Percentiles rank a stretch among this genome's conserved stretches.
phyloP scores from a whole-genome alignment of 2,113 vertebrate species.

The Gnathonemus echidnorhynchus region DNA sequence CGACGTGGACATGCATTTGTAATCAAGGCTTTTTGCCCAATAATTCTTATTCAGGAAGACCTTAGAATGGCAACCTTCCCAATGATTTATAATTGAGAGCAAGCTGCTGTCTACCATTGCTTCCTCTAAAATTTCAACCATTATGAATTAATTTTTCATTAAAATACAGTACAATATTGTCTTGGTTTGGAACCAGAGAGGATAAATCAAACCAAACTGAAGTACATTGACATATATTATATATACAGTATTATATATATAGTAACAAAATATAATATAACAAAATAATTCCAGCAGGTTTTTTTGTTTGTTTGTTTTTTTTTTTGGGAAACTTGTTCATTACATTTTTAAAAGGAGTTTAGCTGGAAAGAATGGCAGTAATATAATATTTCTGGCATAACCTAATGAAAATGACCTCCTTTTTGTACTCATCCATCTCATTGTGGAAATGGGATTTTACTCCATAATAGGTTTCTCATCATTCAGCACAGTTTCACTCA shows the following conservation, averaged over 20 bases:
- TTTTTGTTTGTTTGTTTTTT: background rate
- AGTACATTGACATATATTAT: background rate
- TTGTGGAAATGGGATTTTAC: background rate
- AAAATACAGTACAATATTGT: background rate
- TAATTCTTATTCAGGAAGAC: background rate
- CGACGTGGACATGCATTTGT: background rate
- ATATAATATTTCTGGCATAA: background rate
- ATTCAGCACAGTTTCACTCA: background rate
- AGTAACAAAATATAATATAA: background rate
- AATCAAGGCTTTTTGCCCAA: conserved; percentile 3
- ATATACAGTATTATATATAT: too few relatives aligned
- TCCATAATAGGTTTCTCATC: background rate
- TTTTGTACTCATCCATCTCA: background rate
- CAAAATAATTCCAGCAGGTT: background rate
- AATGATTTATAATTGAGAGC: background rate
- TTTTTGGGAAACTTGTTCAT: background rate
- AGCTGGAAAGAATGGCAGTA: background rate
- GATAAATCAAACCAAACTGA: background rate
- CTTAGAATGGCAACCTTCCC: background rate
- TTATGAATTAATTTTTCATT: conserved; percentile 3
- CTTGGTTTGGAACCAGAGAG: background rate
- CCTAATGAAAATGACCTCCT: background rate
- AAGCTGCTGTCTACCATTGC: background rate
- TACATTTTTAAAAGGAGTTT: background rate
- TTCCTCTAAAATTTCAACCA: background rate